These are phyloP conservation scores for Lepidostoma basale DNA, from an alignment of 1,140 invertebrate genomes.

Conservation along the genomic window DNA sequence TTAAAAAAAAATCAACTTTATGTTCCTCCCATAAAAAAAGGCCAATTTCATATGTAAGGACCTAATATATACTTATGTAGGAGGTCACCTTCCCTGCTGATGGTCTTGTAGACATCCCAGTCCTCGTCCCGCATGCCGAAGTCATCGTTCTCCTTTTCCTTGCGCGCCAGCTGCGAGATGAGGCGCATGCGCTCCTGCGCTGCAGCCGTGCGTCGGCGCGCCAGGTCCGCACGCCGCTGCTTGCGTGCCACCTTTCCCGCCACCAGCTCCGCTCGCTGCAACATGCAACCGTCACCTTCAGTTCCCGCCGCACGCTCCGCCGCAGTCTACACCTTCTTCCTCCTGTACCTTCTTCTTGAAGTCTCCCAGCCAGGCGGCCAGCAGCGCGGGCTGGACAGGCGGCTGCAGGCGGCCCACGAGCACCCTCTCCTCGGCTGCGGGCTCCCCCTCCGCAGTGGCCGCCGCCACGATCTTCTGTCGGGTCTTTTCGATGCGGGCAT, in stretches of 20 bases:
- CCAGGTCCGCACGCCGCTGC: slow-evolving; percentile 85
- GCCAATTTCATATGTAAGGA: not conserved
- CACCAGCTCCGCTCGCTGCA: slow-evolving; percentile 52
- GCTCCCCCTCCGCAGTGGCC: slow-evolving; percentile 66
- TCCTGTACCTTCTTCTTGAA: slow-evolving; percentile 67
- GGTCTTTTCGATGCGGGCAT: slow-evolving; percentile 77
- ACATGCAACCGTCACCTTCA: not conserved
- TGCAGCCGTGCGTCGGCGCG: slow-evolving; percentile 84
- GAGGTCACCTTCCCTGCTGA: slow-evolving; percentile 71
- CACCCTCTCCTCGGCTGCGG: slow-evolving; percentile 63
- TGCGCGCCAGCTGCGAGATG: slow-evolving; percentile 85
- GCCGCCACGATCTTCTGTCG: slow-evolving; percentile 79
- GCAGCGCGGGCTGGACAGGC: slow-evolving; percentile 67
- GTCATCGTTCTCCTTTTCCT: slow-evolving; percentile 86
- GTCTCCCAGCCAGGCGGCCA: slow-evolving; percentile 72
- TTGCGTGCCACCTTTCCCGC: slow-evolving; percentile 64
- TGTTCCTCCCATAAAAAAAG: not conserved
- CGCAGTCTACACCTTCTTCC: no score
- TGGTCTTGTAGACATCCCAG: slow-evolving; percentile 95
- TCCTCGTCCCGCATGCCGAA: slow-evolving; percentile 93
- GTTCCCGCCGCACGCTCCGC: not conserved
- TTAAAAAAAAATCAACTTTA: not conserved
- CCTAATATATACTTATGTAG: not conserved
- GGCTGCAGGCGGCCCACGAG: slow-evolving; percentile 54
- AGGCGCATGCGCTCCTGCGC: slow-evolving; percentile 93